Percentiles rank a stretch among this genome's conserved stretches.
Conservation (phyloP, 2,888 invertebrate species). For the Pristionchus exspectatus region DNA sequence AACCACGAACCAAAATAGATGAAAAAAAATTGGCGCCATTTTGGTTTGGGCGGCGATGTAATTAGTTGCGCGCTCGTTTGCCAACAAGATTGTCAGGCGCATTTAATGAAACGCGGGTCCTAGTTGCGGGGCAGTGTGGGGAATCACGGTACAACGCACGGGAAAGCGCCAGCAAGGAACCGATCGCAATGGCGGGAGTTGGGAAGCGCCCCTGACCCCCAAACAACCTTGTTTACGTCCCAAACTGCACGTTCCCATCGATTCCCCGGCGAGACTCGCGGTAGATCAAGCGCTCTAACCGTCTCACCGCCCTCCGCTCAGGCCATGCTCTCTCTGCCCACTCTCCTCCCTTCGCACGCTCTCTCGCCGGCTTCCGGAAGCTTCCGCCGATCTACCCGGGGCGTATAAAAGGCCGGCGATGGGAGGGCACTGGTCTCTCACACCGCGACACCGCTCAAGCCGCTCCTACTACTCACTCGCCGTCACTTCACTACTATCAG, state of each 20-base stretch:
- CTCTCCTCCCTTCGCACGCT: neutral
- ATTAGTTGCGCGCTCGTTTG: too few species aligned
- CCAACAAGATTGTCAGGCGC: too few species aligned
- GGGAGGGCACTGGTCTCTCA: neutral
- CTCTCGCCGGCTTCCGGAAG: neutral
- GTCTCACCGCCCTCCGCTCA: neutral
- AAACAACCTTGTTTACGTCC: neutral
- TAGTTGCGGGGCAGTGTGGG: too few species aligned
- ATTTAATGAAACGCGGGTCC: too few species aligned
- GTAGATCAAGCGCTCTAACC: neutral
- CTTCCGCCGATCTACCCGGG: slow-evolving; percentile 5
- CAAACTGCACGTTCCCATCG: neutral
- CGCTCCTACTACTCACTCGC: neutral
- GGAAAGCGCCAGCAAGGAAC: neutral
- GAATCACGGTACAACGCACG: neutral
- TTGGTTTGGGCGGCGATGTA: too few species aligned
- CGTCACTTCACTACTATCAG: slow-evolving; percentile 6
- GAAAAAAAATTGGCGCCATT: too few species aligned
- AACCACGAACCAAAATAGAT: too few species aligned
- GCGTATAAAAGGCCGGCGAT: neutral
- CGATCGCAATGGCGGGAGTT: neutral
- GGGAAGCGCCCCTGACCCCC: neutral
- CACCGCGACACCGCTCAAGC: neutral
- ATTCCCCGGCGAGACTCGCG: neutral
- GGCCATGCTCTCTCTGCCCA: neutral